These are phyloP conservation scores for Percopsis transmontana DNA, from an alignment of 2,113 vertebrate species.

Conservation along the genomic window DNA sequence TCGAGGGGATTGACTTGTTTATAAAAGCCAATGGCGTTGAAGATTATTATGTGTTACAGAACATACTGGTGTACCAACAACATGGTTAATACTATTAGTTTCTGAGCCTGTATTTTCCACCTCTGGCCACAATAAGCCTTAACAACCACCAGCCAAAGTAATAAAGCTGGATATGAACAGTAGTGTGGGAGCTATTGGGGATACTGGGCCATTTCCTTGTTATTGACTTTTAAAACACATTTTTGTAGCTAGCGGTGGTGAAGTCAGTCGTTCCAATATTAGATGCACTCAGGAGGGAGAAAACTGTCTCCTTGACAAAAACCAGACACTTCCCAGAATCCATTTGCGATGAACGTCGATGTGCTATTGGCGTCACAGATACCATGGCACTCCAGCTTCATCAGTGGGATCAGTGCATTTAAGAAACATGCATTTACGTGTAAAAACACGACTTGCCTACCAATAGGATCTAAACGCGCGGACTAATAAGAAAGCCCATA, in stretches of 20 bases:
- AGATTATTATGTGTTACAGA: too few species aligned
- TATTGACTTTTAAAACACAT: not conserved
- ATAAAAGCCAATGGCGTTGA: too few species aligned
- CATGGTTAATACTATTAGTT: too few species aligned
- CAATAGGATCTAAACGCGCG: not conserved
- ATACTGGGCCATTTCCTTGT: not conserved
- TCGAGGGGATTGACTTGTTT: too few species aligned
- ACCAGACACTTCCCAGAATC: conserved; percentile 5
- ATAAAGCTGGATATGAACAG: not conserved
- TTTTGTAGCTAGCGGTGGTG: not conserved
- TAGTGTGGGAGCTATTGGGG: not conserved
- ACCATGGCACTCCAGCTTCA: conserved; percentile 5
- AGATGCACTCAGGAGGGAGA: not conserved
- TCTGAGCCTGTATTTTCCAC: too few species aligned
- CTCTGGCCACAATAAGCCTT: not conserved
- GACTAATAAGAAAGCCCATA: not conserved
- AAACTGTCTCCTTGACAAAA: not conserved
- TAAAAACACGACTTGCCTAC: not conserved
- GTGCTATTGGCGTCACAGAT: conserved; percentile 7
- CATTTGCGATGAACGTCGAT: conserved; percentile 17
- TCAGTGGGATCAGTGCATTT: not conserved
- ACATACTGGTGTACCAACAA: too few species aligned
- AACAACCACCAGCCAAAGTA: not conserved
- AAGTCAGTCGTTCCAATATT: conserved; percentile 14
- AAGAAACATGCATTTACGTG: not conserved